These are phyloP conservation scores for Aleiodes sp. DNA, from an alignment of 1,140 invertebrate genomes.

Conservation along the genomic window DNA sequence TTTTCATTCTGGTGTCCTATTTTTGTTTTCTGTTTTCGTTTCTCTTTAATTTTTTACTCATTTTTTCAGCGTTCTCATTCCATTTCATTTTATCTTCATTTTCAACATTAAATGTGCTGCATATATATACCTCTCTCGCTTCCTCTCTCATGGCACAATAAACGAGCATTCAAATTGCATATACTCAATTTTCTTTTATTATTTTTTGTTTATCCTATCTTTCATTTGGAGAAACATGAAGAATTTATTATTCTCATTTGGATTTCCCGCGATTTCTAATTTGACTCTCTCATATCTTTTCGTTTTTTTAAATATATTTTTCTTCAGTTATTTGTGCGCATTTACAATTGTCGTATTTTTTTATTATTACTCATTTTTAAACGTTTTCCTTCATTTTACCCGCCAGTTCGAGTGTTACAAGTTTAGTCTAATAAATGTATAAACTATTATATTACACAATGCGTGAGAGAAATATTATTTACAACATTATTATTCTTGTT, in stretches of 20 bases:
- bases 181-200: neutral
- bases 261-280: neutral
- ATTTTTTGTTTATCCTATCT: neutral
- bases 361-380: slow-evolving; percentile 13
- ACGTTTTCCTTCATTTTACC: neutral
- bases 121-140: too few relatives aligned
- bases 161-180: neutral
- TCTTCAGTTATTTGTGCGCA: slow-evolving; percentile 32
- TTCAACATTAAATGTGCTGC: neutral
- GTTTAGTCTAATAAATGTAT: slow-evolving; percentile 18
- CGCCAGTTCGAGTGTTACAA: neutral
- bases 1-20: slow-evolving; percentile 5
- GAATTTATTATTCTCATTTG: slow-evolving; percentile 4
- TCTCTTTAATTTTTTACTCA: neutral
- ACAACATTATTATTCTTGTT: slow-evolving; percentile 6
- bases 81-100: neutral
- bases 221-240: slow-evolving; percentile 23
- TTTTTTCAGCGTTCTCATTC: neutral
- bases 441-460: slow-evolving; percentile 31
- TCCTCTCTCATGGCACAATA: slow-evolving; percentile 10
- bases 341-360: slow-evolving; percentile 34
- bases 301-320: slow-evolving; percentile 6
- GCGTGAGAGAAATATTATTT: slow-evolving; percentile 20
- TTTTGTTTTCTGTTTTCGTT: neutral
- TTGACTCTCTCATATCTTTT: neutral